Evolutionary conservation across 2,113 vertebrate genomes (phyloP), one percentile per base, ranked within the genome.

Genomic region (Synchiropus splendidus): DNA sequence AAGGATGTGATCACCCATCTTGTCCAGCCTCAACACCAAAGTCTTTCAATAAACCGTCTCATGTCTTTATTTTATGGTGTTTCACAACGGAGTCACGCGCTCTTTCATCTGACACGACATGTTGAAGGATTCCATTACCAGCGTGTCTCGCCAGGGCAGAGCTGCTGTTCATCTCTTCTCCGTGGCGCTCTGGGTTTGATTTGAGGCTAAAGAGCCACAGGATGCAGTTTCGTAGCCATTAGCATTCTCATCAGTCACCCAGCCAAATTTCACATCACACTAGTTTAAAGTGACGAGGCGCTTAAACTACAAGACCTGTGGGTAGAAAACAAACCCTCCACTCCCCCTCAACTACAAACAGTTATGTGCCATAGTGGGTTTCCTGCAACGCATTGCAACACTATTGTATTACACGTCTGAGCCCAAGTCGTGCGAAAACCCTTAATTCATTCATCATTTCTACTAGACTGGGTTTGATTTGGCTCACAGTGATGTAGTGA

Each of bases 111-210:
- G 86, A 86, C 86, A 83, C 66, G 82, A 78, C 81, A 61, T 75
- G 68, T 85, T 79, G 80, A 87, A 83, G 88, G 88, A 85, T 87
- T 86, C 80, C 74, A 88, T 89, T 88, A 87, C 57, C 43, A 39
- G 52, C 53, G 73, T 58, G 64, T 71, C 79, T 48, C 15, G 27
- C 45, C 58, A 61, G 63, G 81, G 75, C 74, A 83, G 54, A 74
- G 73, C 78, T 84, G 71, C 66, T 53, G 80, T 55, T 76, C 77
- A 78, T 82, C 66, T 84, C 84, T 76, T 83, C 75, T 76, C 84
- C 75, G 78, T 64, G 65, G 67, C 74, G 77, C 67, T 83, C 85
- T 86, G 88, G 86, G 80, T 89, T 88, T 88, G 80, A 92, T 90
- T 89, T 88, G 63, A 83, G 74, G 70, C 69, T 73, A 75, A 58